Evolutionary conservation across 2,888 invertebrate genomes (phyloP).

Genomic region (Lypha dubia): DNA sequence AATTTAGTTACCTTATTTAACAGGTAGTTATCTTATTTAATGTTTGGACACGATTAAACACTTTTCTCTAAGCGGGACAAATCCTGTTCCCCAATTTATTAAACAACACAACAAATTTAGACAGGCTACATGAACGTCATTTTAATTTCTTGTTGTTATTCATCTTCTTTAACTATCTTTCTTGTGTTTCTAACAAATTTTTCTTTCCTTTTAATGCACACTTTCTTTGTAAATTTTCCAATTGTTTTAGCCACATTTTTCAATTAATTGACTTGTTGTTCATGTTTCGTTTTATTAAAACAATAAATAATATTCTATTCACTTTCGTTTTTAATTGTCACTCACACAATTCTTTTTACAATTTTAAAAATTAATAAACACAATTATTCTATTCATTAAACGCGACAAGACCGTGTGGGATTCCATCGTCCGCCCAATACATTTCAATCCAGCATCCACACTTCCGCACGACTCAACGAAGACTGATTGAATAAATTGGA

Average conservation of each 20-base stretch:
- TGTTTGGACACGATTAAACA: not conserved
- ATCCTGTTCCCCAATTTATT: not conserved
- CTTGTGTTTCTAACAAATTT: constrained; percentile 22
- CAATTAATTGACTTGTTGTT: constrained; percentile 30
- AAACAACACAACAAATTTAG: not conserved
- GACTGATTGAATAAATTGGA: constrained; percentile 42
- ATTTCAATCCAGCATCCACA: constrained; percentile 13
- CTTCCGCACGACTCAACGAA: constrained; percentile 62
- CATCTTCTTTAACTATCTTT: constrained; percentile 22
- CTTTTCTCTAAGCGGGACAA: not conserved
- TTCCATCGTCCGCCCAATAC: not conserved
- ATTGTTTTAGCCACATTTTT: constrained; percentile 9
- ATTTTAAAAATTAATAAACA: not conserved
- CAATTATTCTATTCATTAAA: constrained; percentile 36
- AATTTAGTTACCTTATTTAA: not conserved
- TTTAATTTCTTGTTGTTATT: constrained; percentile 27
- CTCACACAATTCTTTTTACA: not conserved
- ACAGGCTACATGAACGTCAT: not conserved
- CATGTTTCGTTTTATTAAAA: not conserved
- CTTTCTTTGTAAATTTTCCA: constrained; percentile 12
- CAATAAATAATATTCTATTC: constrained; percentile 6
- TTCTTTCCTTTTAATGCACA: not conserved
- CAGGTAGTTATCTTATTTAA: not conserved
- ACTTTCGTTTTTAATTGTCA: constrained; percentile 25
- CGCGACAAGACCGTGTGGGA: not conserved